phyloP scores from a whole-genome alignment of 2,113 vertebrate genomes.

The Osmerus eperlanus region DNA sequence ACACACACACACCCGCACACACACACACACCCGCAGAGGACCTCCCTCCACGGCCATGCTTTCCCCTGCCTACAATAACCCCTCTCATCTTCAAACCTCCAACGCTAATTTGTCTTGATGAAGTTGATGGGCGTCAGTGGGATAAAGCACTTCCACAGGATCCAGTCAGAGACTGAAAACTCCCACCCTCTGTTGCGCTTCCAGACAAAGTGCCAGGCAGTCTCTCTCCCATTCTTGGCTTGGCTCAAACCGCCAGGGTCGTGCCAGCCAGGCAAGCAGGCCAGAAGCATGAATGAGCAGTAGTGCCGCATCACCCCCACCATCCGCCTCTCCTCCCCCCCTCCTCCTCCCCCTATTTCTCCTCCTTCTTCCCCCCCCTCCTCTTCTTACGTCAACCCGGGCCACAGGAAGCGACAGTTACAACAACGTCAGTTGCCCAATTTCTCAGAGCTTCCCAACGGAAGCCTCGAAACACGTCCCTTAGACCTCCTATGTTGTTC shows the following conservation, averaged over 20 bases:
- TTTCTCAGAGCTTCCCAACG: constrained; percentile 15
- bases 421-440: constrained; percentile 22
- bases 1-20: constrained; percentile 2
- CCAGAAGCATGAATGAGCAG: constrained; percentile 4
- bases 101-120: constrained; percentile 32
- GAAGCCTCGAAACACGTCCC: constrained; percentile 17
- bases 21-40: constrained; percentile 12
- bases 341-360: too few relatives aligned
- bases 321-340: background rate
- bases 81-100: constrained; percentile 22
- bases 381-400: constrained; percentile 18
- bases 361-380: too few relatives aligned
- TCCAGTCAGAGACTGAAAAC: background rate
- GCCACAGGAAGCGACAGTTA: constrained; percentile 30
- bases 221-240: constrained; percentile 7
- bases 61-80: background rate
- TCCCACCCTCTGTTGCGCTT: background rate
- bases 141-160: background rate
- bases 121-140: constrained; percentile 17
- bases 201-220: background rate
- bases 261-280: background rate
- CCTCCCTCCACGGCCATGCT: background rate
- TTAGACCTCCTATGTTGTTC: constrained; percentile 30
- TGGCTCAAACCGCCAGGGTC: background rate
- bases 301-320: constrained; percentile 9